These are phyloP conservation scores for Chionomys nivalis DNA, from an alignment of 2,113 vertebrate genomes.

Conservation along the genomic window DNA sequence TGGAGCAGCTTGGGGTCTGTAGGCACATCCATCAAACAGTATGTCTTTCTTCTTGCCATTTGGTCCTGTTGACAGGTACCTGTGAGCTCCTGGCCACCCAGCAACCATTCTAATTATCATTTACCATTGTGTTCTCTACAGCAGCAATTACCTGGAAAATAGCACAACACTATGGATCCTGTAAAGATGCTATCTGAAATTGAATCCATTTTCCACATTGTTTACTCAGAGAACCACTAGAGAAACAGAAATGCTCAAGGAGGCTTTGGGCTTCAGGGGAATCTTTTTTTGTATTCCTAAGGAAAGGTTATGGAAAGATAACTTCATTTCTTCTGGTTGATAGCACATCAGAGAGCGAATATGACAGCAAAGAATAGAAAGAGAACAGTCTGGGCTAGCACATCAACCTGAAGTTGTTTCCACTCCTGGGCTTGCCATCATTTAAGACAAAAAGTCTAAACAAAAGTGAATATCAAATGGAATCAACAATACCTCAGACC, in stretches of 20 bases:
- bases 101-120: neutral
- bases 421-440: neutral
- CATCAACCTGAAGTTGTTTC: neutral
- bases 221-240: neutral
- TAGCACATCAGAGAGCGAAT: neutral
- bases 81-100: neutral
- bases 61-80: neutral
- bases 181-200: neutral
- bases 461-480: neutral
- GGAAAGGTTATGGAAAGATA: neutral
- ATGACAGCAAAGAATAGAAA: neutral
- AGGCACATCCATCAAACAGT: neutral
- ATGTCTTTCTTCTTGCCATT: neutral
- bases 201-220: neutral
- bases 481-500: neutral
- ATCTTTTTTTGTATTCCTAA: conserved; percentile 2
- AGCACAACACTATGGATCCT: fast-evolving
- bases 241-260: neutral
- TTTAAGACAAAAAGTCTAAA: neutral
- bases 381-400: neutral
- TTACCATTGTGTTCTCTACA: neutral
- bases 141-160: neutral
- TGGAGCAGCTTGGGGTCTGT: fast-evolving
- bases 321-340: neutral
- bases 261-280: neutral